These are phyloP conservation scores for Epinephelus moara DNA, from an alignment of 2,113 vertebrate genomes.

Conservation along the genomic window DNA sequence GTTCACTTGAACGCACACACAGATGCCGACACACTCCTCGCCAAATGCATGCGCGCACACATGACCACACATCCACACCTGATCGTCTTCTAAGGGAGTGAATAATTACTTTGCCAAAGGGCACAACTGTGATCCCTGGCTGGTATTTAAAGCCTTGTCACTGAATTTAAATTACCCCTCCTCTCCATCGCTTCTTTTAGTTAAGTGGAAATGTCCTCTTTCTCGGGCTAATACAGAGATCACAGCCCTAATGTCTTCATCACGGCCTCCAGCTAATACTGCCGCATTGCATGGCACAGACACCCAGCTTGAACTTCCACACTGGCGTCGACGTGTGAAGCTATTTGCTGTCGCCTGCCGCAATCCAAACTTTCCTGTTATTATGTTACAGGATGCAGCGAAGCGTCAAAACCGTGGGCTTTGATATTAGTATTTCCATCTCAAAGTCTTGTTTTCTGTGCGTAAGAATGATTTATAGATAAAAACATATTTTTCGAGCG, in stretches of 20 bases:
- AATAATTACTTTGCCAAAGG: slow-evolving; percentile 86
- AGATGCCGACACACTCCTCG: slow-evolving; percentile 26
- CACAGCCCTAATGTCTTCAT: slow-evolving; percentile 60
- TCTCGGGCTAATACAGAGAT: slow-evolving; percentile 70
- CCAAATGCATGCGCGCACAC: slow-evolving; percentile 2
- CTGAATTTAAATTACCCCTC: slow-evolving; percentile 83
- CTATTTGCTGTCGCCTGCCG: neutral
- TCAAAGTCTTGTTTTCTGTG: slow-evolving; percentile 9
- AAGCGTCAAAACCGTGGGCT: neutral
- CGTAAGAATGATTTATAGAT: slow-evolving; percentile 22
- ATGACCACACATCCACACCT: slow-evolving; percentile 53
- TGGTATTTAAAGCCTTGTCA: slow-evolving; percentile 86
- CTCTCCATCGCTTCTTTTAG: slow-evolving; percentile 68
- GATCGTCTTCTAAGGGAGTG: slow-evolving; percentile 76
- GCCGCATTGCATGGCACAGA: slow-evolving; percentile 41
- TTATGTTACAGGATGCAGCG: slow-evolving; percentile 8
- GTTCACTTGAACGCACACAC: slow-evolving; percentile 44
- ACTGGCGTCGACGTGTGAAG: slow-evolving; percentile 9
- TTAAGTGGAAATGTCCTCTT: slow-evolving; percentile 79
- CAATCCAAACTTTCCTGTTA: slow-evolving; percentile 11
- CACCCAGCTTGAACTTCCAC: slow-evolving; percentile 39
- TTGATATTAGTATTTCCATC: slow-evolving; percentile 14
- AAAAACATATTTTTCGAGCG: slow-evolving; percentile 26
- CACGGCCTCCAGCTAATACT: slow-evolving; percentile 41
- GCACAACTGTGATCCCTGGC: slow-evolving; percentile 81